phyloP scores from a whole-genome alignment of 2,888 invertebrate species.

The Girardia tigrina region DNA sequence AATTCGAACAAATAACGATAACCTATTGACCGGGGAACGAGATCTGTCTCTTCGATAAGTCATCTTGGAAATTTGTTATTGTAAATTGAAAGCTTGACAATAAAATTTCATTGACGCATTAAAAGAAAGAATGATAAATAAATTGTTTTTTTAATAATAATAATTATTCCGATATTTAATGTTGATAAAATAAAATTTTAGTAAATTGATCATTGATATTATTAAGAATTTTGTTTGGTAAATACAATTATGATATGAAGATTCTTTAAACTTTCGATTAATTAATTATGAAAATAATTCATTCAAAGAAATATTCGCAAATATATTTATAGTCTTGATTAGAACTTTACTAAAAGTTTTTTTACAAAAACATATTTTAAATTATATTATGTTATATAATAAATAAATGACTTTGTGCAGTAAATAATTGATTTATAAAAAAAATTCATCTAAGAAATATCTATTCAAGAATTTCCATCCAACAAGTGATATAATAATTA shows the following conservation, averaged over 20 bases:
- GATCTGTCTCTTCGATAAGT: not conserved
- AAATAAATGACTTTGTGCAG: too few relatives aligned
- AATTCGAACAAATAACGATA: not conserved
- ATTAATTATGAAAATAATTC: not conserved
- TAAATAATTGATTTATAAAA: too few relatives aligned
- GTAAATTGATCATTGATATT: not conserved
- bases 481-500: too few relatives aligned
- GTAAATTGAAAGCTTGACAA: not conserved
- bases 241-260: too few relatives aligned
- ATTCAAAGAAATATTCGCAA: too few relatives aligned
- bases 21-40: not conserved
- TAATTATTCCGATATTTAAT: not conserved
- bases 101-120: not conserved
- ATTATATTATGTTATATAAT: too few relatives aligned
- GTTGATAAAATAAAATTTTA: not conserved
- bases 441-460: too few relatives aligned
- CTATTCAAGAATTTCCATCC: too few relatives aligned
- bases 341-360: too few relatives aligned
- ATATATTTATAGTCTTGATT: too few relatives aligned
- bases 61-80: slow-evolving; percentile 17
- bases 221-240: too few relatives aligned
- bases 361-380: too few relatives aligned
- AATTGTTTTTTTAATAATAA: not conserved
- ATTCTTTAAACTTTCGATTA: not conserved
- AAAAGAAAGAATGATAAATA: not conserved